Conservation (phyloP, 2,113 vertebrate species). For the Anoura caudifer region DNA sequence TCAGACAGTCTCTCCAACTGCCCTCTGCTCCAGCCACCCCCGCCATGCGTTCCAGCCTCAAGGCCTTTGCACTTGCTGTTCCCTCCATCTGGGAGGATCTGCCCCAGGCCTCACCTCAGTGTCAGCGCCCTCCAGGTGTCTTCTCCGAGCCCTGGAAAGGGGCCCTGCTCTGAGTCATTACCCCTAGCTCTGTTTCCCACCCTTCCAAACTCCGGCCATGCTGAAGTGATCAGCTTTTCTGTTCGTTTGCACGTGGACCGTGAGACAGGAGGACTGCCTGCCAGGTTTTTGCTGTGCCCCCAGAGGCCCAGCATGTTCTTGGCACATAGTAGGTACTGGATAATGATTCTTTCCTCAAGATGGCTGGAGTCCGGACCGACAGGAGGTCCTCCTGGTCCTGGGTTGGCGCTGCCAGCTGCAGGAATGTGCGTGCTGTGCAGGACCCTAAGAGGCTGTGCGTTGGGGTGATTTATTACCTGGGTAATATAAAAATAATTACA, state of each 20-base stretch:
- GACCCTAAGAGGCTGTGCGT: background rate
- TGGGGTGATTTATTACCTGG: background rate
- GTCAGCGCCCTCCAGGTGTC: background rate
- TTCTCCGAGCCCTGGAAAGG: background rate
- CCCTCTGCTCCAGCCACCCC: background rate
- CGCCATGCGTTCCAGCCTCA: background rate
- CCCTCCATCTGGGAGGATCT: background rate
- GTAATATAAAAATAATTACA: too few species aligned
- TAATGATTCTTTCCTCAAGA: background rate
- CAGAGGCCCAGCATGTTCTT: background rate
- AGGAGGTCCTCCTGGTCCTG: background rate
- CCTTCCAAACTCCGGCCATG: background rate
- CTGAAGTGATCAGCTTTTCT: background rate
- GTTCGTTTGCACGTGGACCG: background rate
- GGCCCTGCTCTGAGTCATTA: background rate
- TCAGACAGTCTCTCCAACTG: accelerated
- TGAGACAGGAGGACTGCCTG: background rate
- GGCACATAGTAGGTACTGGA: background rate
- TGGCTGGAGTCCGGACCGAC: background rate
- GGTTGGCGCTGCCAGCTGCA: accelerated
- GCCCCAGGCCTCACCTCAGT: background rate
- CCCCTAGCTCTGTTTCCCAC: background rate
- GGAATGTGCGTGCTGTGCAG: background rate
- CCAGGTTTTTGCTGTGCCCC: background rate
- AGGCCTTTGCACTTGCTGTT: background rate